Evolutionary conservation across 2,113 vertebrate species (phyloP).

Genomic region (Zosterops borbonicus): DNA sequence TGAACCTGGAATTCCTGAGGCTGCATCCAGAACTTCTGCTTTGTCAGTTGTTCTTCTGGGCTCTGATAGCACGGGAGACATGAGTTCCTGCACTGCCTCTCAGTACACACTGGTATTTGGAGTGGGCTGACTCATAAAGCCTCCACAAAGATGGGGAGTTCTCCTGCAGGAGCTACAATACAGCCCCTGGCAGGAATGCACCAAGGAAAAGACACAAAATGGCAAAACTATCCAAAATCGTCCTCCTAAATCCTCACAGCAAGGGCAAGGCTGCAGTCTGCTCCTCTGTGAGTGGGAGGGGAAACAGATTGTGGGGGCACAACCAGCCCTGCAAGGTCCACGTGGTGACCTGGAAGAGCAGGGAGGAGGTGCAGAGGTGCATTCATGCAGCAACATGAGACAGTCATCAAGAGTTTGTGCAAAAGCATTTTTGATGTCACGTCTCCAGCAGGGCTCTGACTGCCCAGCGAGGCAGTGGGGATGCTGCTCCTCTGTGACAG

Average conservation of each 20-base stretch:
- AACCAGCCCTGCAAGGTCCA: fast-evolving
- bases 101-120: fast-evolving
- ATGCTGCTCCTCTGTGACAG: background rate
- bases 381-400: fast-evolving
- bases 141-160: background rate
- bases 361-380: background rate
- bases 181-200: background rate
- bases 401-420: background rate
- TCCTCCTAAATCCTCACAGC: background rate
- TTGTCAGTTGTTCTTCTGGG: background rate
- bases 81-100: background rate
- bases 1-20: background rate
- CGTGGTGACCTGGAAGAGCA: fast-evolving
- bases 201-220: background rate
- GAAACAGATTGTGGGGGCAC: background rate
- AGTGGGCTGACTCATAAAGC: background rate
- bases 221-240: background rate
- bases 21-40: background rate
- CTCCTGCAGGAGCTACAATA: background rate
- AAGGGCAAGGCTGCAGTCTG: background rate
- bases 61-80: background rate
- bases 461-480: fast-evolving
- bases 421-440: background rate
- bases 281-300: fast-evolving
- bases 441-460: fast-evolving